Evolutionary conservation across 2,888 invertebrate genomes (phyloP).

Genomic region (Melinaea menophilus): DNA sequence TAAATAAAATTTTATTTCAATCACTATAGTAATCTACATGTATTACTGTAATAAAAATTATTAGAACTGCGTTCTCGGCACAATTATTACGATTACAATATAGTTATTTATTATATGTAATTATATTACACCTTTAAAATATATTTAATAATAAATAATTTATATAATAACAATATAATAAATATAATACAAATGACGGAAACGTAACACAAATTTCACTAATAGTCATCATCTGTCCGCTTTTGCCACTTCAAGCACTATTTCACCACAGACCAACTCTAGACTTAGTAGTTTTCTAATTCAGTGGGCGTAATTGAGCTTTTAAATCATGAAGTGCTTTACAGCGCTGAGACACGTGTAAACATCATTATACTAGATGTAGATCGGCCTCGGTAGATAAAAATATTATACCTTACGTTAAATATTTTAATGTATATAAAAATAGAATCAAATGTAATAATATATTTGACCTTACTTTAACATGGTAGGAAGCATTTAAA

Average conservation of each 20-base stretch:
- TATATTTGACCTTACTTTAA: slow-evolving; percentile 15
- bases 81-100: no score
- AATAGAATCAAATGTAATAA: slow-evolving; percentile 1
- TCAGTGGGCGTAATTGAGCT: slow-evolving; percentile 53
- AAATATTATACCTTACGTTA: neutral
- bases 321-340: slow-evolving; percentile 66
- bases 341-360: slow-evolving; percentile 29
- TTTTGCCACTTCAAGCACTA: slow-evolving; percentile 36
- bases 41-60: no score
- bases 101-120: no score
- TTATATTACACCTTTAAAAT: no score
- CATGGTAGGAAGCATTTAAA: slow-evolving; percentile 22
- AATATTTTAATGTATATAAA: neutral
- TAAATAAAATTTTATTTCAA: no score
- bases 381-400: slow-evolving; percentile 2
- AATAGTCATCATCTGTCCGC: slow-evolving; percentile 40
- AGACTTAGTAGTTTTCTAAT: slow-evolving; percentile 52
- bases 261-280: slow-evolving; percentile 48
- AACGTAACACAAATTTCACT: slow-evolving; percentile 32
- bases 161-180: no score
- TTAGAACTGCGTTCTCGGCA: no score
- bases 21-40: no score
- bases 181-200: slow-evolving; percentile 14
- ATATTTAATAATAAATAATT: no score
- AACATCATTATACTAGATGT: neutral